A percentile compares a stretch with the other conserved stretches of the same genome.
phyloP scores from a whole-genome alignment of 2,113 vertebrate genomes.

The Syngnathoides biaculeatus region DNA sequence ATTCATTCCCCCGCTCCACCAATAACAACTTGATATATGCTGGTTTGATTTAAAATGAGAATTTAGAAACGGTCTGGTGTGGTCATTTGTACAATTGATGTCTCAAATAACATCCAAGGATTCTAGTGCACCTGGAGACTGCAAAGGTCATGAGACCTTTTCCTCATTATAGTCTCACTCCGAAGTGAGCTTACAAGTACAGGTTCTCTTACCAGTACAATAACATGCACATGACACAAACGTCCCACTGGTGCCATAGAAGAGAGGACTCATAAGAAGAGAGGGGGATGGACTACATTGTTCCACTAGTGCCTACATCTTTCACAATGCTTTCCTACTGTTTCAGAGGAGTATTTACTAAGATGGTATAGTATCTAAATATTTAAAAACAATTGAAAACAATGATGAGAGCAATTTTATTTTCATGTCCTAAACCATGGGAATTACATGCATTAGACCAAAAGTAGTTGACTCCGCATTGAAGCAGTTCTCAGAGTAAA shows the following conservation, averaged over 20 bases:
- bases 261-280: not conserved
- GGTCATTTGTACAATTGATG: not conserved
- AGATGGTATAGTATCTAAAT: no score
- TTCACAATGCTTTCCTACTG: not conserved
- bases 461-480: slow-evolving; percentile 1
- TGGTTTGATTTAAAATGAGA: not conserved
- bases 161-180: not conserved
- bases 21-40: not conserved
- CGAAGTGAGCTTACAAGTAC: not conserved
- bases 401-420: slow-evolving; percentile 28
- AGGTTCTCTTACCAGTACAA: not conserved
- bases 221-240: slow-evolving; percentile 12
- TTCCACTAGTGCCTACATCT: slow-evolving; percentile 21
- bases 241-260: slow-evolving; percentile 46
- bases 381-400: no score
- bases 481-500: slow-evolving; percentile 3
- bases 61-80: not conserved
- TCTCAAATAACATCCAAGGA: not conserved
- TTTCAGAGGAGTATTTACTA: not conserved
- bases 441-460: slow-evolving; percentile 1
- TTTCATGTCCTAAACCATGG: slow-evolving; percentile 16
- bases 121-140: not conserved
- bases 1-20: not conserved
- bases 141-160: slow-evolving; percentile 2
- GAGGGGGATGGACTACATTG: slow-evolving; percentile 35